These are phyloP conservation scores for Halictus rubicundus DNA, from an alignment of 1,140 invertebrate genomes.

Conservation along the genomic window DNA sequence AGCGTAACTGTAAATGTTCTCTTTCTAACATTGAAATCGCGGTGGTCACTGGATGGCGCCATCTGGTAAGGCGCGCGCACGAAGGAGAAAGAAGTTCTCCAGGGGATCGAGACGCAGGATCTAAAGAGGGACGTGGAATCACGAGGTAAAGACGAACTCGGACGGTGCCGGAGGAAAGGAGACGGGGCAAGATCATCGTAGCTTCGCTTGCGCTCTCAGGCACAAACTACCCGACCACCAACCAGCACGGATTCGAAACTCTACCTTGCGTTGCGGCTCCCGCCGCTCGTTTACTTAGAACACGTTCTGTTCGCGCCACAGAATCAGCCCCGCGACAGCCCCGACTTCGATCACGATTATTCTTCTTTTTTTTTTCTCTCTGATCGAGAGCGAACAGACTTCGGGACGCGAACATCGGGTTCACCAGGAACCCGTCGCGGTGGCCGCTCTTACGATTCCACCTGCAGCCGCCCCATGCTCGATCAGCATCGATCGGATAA, in stretches of 20 bases:
- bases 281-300: background rate
- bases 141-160: conserved; percentile 52
- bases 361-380: background rate
- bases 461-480: background rate
- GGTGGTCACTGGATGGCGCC: conserved; percentile 38
- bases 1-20: background rate
- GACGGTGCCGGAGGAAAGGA: conserved; percentile 58
- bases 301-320: background rate
- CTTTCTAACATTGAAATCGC: background rate
- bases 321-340: background rate
- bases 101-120: conserved; percentile 30
- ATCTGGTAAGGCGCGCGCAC: conserved; percentile 33
- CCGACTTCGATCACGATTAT: background rate
- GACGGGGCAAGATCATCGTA: conserved; percentile 67
- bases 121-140: conserved; percentile 55
- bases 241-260: conserved; percentile 71
- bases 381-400: background rate
- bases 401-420: too few relatives aligned
- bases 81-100: conserved; percentile 49
- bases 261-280: conserved; percentile 27
- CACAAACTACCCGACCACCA: conserved; percentile 79
- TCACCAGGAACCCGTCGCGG: too few relatives aligned
- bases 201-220: conserved; percentile 70
- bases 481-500: background rate
- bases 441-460: too few relatives aligned